Evolutionary conservation across 2,113 vertebrate species (phyloP).

Genomic region (Acanthochromis polyacanthus): DNA sequence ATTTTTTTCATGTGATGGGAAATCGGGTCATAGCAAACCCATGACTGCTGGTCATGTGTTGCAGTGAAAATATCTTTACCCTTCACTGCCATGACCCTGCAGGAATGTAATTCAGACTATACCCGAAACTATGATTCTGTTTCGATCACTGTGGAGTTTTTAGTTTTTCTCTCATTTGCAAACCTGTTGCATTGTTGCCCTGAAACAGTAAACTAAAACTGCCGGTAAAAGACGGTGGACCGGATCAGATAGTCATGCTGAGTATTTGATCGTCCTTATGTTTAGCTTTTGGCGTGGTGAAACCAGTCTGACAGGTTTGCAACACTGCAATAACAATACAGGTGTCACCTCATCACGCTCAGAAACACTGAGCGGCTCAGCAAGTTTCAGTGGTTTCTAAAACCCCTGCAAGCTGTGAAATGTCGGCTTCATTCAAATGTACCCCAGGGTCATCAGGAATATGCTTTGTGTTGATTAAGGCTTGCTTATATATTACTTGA

Average conservation of each 20-base stretch:
- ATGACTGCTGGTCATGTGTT: conserved; percentile 78
- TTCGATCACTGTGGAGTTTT: background rate
- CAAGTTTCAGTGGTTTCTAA: conserved; percentile 28
- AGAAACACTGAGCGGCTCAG: conserved; percentile 24
- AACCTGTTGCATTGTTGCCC: background rate
- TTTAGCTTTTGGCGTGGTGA: background rate
- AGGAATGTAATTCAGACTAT: background rate
- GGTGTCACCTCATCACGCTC: background rate
- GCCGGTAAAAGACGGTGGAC: background rate
- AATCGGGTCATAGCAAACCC: conserved; percentile 43
- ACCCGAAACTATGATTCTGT: background rate
- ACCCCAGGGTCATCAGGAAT: background rate
- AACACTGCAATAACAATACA: conserved; percentile 4
- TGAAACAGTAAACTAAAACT: conserved; percentile 9
- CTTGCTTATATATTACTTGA: conserved; percentile 10
- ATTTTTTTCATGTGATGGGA: conserved; percentile 74
- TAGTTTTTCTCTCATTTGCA: background rate
- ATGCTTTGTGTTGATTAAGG: background rate
- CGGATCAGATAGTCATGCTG: background rate
- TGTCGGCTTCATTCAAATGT: background rate
- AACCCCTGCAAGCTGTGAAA: conserved; percentile 2
- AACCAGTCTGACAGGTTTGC: conserved; percentile 51
- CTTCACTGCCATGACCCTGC: background rate
- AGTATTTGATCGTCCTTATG: conserved; percentile 18
- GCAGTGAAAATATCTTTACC: conserved; percentile 10